Percentiles rank a stretch among this genome's conserved stretches.
phyloP scores from a whole-genome alignment of 1,140 invertebrate species.

The Helicoverpa armigera region DNA sequence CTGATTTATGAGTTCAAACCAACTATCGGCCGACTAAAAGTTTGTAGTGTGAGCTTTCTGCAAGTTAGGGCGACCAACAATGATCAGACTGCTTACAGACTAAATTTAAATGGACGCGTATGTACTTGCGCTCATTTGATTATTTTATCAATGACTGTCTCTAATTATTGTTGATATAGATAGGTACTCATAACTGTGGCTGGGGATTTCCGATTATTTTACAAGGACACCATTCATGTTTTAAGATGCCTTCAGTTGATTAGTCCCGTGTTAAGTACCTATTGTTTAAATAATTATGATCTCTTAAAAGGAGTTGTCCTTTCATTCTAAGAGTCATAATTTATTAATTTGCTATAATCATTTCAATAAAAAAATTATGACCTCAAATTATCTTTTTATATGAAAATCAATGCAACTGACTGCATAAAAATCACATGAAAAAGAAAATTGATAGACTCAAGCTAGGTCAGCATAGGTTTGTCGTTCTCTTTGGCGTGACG shows the following conservation, averaged over 20 bases:
- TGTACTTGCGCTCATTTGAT: not conserved
- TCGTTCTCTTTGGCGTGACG: conserved; percentile 6
- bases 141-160: not conserved
- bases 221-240: not conserved
- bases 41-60: no score
- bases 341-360: no score
- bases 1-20: no score
- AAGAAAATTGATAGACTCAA: not conserved
- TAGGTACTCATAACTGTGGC: not conserved
- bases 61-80: no score
- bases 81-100: not conserved
- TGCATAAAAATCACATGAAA: not conserved
- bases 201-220: not conserved
- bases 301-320: not conserved
- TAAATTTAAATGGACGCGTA: conserved; percentile 1
- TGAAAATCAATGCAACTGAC: not conserved
- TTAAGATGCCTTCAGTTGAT: not conserved
- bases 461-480: no score
- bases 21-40: no score
- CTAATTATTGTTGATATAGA: conserved; percentile 4
- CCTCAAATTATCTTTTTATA: not conserved
- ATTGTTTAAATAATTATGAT: not conserved
- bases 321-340: no score
- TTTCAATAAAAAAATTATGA: not conserved
- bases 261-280: not conserved